Evolutionary conservation across 2,797 vertebrate species (phyloP), one percentile per base, ranked within the genome.

Genomic region (Psittacula derbiana): DNA sequence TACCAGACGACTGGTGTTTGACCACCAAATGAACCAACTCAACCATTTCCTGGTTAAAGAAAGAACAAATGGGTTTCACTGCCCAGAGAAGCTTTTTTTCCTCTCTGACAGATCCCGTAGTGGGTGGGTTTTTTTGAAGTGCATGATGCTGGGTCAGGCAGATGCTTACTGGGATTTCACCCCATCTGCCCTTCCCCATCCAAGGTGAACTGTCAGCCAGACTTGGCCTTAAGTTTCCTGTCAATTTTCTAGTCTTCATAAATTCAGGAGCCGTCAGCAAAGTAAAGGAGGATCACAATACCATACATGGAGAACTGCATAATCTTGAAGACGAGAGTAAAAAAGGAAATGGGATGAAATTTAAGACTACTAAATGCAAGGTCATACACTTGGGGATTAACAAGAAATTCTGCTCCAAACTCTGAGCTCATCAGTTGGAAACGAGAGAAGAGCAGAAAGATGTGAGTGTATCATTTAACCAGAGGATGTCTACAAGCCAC

Each of bases 341-440:
- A 95, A 95, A 95, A 95, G 92, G 95, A 96, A 96, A 95, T 92
- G 95, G 93, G 95, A 96, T 97, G 94, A 95, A 94, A 95, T 96
- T 96, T 96, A 96, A 97, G 94, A 96, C 94, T 97, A 94, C 96
- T 96, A 97, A 96, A 96, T 97, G 95, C 96, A 94, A 97, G 96
- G 96, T 97, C 96, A 97, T 96, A 94, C 94, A 94, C 96, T 96
- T 95, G 92, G 88, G 95, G 95, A 97, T 96, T 97, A 97, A 97
- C 94, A 95, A 88, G 96, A 93, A 96, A 95, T 95, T 95, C 93
- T 94, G 83, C 95, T 96, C 83, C 93, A 96, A 97, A 96, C 76
- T 96, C 94, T 90, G 86, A 96, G 95, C 95, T 96, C 96, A 95
- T 95, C 95, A 95, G 88, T 73, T 95, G 74, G 93, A 95, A 93